Conservation (phyloP, 2,888 invertebrate genomes). For the Keiferia lycopersicella region DNA sequence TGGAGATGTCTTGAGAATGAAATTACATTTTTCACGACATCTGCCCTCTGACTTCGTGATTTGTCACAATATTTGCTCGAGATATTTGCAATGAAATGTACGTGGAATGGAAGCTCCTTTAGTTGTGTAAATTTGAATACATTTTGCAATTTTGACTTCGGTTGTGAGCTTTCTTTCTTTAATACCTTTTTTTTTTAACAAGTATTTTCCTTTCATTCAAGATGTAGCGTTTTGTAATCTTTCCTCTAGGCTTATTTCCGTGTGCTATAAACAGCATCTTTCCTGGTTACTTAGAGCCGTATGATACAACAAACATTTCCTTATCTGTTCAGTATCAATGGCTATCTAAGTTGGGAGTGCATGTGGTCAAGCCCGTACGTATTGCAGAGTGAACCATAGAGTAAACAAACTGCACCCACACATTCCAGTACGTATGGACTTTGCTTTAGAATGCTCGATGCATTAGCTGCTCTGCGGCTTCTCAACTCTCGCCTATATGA, state of each 20-base stretch:
- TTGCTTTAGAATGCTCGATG: not conserved
- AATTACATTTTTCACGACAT: slow-evolving; percentile 18
- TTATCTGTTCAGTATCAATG: slow-evolving; percentile 46
- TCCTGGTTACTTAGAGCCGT: slow-evolving; percentile 13
- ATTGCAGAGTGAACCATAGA: slow-evolving; percentile 17
- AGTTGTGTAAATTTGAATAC: not conserved
- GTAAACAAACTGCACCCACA: slow-evolving; percentile 4
- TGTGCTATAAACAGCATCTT: slow-evolving; percentile 13
- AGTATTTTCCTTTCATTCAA: not conserved
- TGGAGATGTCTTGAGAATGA: not conserved
- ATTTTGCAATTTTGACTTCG: not conserved
- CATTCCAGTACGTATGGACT: not conserved
- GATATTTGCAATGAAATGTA: slow-evolving; percentile 3
- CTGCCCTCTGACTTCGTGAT: slow-evolving; percentile 16
- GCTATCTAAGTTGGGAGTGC: slow-evolving; percentile 33
- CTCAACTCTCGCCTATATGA: not conserved
- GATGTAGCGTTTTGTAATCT: not conserved
- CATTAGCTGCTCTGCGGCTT: slow-evolving; percentile 17
- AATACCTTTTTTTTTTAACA: not conserved
- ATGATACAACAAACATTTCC: slow-evolving; percentile 31
- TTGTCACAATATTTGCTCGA: slow-evolving; percentile 12
- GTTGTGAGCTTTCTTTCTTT: not conserved
- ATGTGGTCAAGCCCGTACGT: slow-evolving; percentile 10
- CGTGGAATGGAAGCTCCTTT: not conserved
- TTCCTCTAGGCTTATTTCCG: not conserved